These are phyloP conservation scores for Pogona vitticeps DNA, from an alignment of 2,113 vertebrate species.

Conservation along the genomic window DNA sequence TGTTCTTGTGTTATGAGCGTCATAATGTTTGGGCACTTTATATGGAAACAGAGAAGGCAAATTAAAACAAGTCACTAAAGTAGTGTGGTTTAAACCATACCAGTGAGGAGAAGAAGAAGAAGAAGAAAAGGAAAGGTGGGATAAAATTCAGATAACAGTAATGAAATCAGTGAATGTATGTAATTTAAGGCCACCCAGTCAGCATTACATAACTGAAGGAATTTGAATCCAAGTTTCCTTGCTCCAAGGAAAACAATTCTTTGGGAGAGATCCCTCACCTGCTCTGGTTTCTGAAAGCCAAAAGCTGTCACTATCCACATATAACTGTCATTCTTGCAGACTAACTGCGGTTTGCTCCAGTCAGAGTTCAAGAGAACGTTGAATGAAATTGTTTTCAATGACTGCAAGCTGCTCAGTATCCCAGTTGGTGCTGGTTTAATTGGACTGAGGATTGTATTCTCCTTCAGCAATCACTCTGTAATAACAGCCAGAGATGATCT, in stretches of 20 bases:
- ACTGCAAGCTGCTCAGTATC: slow-evolving; percentile 34
- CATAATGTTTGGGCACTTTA: background rate
- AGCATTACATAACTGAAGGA: background rate
- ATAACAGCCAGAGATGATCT: background rate
- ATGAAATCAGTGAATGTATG: background rate
- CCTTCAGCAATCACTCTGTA: background rate
- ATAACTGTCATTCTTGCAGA: background rate
- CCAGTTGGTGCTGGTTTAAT: slow-evolving; percentile 20
- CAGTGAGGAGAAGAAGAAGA: no score
- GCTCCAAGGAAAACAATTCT: background rate
- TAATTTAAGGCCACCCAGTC: background rate
- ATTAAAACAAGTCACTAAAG: background rate
- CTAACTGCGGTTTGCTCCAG: slow-evolving; percentile 36
- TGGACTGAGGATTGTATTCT: rapidly evolving
- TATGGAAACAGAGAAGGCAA: background rate
- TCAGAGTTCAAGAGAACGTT: slow-evolving; percentile 53
- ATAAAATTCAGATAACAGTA: background rate
- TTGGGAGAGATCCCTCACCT: background rate
- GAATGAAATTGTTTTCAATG: slow-evolving; percentile 49
- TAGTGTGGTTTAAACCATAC: no score
- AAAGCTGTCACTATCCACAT: background rate
- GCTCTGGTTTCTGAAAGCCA: background rate
- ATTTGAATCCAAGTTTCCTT: background rate
- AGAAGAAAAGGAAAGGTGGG: background rate
- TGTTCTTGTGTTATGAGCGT: background rate